These are phyloP conservation scores for Psittacula echo DNA, from an alignment of 2,797 vertebrate genomes.

Conservation along the genomic window DNA sequence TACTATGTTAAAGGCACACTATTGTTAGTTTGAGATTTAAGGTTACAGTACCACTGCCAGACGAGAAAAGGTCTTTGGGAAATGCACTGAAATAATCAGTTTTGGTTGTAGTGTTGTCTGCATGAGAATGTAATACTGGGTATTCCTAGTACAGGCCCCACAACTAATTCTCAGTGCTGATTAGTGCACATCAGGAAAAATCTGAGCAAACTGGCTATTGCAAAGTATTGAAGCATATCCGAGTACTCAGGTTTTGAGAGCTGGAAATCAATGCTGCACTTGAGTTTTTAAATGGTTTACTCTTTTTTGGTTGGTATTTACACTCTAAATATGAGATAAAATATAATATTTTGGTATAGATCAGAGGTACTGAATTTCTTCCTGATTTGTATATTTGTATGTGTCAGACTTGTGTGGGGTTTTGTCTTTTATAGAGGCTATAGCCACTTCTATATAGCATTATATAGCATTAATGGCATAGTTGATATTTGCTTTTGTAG, in stretches of 20 bases:
- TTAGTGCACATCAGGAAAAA: not conserved
- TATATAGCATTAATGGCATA: not conserved
- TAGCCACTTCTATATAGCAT: not conserved
- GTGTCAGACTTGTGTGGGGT: not conserved
- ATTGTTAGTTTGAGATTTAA: not conserved
- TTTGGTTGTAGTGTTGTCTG: not conserved
- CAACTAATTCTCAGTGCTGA: not conserved
- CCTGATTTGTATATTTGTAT: not conserved
- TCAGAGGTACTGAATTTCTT: not conserved
- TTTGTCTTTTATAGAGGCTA: not conserved
- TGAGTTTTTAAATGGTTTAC: not conserved
- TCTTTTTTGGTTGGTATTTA: not conserved
- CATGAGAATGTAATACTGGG: not conserved
- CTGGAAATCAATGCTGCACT: not conserved
- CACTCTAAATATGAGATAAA: not conserved
- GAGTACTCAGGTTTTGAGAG: not conserved
- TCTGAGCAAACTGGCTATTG: not conserved
- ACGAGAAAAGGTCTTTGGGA: not conserved
- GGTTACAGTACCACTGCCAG: not conserved
- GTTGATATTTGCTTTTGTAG: not conserved
- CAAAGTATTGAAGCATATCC: not conserved
- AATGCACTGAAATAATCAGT: not conserved
- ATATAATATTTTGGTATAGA: not conserved
- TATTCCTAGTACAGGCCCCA: not conserved
- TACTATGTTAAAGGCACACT: not conserved